Conservation (phyloP, 1,140 invertebrate genomes). For the Heliconius nattereri region DNA sequence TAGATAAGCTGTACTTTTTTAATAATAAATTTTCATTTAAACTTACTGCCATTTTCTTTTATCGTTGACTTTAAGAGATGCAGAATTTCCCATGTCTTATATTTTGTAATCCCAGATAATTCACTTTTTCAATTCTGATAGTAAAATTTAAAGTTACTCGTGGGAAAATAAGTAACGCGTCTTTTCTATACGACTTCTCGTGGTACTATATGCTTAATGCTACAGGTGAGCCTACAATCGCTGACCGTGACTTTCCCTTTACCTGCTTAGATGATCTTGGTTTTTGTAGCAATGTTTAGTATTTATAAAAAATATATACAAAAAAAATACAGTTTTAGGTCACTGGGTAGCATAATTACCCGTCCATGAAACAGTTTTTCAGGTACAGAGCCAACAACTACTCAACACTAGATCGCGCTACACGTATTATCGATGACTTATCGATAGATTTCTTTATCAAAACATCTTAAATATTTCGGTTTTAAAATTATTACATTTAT, state of each 20-base stretch:
- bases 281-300: conserved; percentile 21
- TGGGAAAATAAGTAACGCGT: conserved; percentile 43
- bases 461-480: neutral
- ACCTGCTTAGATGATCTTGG: conserved; percentile 19
- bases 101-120: conserved; percentile 19
- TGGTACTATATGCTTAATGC: conserved; percentile 45
- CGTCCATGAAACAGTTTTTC: conserved; percentile 24
- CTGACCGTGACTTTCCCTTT: conserved; percentile 72
- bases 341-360: neutral
- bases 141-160: neutral
- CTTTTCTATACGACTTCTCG: conserved; percentile 53
- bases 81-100: conserved; percentile 67
- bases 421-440: neutral
- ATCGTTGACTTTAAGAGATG: conserved; percentile 69
- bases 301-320: neutral
- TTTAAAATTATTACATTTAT: neutral
- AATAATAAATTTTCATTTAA: neutral
- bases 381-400: conserved; percentile 23
- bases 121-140: conserved; percentile 24
- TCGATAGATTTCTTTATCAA: neutral
- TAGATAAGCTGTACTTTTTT: neutral
- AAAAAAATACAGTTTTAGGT: conserved; percentile 28
- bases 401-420: conserved; percentile 24
- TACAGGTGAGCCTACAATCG: conserved; percentile 47
- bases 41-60: conserved; percentile 73